Percentiles rank a stretch among this genome's conserved stretches.
Conservation (phyloP, 2,797 vertebrate genomes). For the Ciconia nigra region DNA sequence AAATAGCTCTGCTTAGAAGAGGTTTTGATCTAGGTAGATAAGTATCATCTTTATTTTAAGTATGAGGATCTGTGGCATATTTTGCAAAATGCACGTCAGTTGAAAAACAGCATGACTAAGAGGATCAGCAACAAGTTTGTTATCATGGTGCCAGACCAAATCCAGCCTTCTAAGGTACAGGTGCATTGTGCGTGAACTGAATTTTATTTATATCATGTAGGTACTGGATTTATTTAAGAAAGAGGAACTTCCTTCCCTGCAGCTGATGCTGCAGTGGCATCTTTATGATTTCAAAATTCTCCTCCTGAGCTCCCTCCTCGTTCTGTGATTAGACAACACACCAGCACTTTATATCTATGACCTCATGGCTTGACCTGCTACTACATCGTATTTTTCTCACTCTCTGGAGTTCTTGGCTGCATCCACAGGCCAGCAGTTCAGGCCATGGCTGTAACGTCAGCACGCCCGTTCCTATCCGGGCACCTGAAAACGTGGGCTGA, state of each 20-base stretch:
- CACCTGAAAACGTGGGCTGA: background rate
- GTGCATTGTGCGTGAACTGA: background rate
- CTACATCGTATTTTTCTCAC: background rate
- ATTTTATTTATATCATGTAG: background rate
- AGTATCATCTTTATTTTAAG: background rate
- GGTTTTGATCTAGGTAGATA: background rate
- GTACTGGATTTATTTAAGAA: background rate
- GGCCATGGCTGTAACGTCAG: background rate
- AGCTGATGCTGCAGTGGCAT: background rate
- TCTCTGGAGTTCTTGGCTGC: background rate
- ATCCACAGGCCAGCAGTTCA: background rate
- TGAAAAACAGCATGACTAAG: background rate
- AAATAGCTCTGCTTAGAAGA: background rate
- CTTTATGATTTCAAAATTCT: background rate
- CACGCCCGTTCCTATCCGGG: rapidly evolving
- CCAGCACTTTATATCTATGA: background rate
- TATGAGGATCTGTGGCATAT: background rate
- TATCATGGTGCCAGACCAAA: background rate
- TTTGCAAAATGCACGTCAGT: background rate
- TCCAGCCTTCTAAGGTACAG: background rate
- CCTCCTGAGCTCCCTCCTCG: background rate
- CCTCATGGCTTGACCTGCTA: background rate
- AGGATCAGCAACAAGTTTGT: background rate
- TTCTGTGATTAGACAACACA: background rate
- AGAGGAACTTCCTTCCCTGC: background rate